phyloP scores from a whole-genome alignment of 92 coral and sea anemone species.

The Palythoa grandiflora region DNA sequence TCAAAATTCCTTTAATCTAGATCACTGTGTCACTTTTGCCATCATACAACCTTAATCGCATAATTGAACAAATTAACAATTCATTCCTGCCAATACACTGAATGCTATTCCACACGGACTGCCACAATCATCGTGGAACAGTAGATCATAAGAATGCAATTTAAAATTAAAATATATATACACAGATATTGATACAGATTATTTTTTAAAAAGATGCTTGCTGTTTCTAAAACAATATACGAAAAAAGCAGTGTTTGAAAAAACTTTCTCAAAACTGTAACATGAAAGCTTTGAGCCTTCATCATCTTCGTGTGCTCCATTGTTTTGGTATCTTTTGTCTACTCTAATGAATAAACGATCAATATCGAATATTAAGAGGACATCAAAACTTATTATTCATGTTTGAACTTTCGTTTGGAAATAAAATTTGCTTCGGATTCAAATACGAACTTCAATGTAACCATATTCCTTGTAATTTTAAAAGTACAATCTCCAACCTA shows the following conservation, averaged over 20 bases:
- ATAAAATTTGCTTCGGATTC: background rate
- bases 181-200: background rate
- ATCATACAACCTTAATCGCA: no score
- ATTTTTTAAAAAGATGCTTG: background rate
- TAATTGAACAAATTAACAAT: no score
- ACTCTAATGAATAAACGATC: background rate
- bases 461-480: background rate
- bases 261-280: background rate
- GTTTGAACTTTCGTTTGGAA: background rate
- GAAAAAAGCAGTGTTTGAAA: background rate
- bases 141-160: background rate
- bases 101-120: background rate
- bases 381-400: background rate
- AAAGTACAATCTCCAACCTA: background rate
- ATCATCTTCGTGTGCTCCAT: background rate
- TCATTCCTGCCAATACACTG: background rate
- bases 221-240: background rate
- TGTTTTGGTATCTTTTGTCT: conserved; percentile 11
- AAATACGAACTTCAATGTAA: background rate
- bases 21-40: no score
- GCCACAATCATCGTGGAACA: background rate
- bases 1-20: no score
- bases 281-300: background rate
- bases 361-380: conserved; percentile 13
- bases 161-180: background rate